These are phyloP conservation scores for Oxyteleia sp. DNA, from an alignment of 2,888 invertebrate species.

Conservation along the genomic window DNA sequence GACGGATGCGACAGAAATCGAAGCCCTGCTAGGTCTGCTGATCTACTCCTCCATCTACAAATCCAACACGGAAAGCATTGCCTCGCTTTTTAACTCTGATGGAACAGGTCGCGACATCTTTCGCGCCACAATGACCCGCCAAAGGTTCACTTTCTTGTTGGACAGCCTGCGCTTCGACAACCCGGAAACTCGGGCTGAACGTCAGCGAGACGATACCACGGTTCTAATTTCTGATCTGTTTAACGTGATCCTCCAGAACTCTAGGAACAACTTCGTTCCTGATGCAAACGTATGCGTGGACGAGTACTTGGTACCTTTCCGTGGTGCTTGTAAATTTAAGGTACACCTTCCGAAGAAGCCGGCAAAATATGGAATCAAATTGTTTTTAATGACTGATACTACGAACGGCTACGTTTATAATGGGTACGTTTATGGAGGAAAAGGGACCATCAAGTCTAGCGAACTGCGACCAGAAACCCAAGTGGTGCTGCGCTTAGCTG, in stretches of 20 bases:
- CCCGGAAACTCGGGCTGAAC: background rate
- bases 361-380: background rate
- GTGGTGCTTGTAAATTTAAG: background rate
- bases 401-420: background rate
- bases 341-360: background rate
- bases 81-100: background rate
- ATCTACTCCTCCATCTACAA: slow-evolving; percentile 1
- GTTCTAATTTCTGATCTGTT: background rate
- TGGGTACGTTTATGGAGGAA: background rate
- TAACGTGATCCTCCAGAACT: background rate
- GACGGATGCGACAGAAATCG: background rate
- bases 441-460: background rate
- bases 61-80: background rate
- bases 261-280: background rate
- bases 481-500: background rate
- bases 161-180: background rate
- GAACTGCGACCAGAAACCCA: background rate
- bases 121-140: background rate
- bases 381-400: background rate
- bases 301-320: background rate
- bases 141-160: background rate
- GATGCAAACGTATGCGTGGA: background rate
- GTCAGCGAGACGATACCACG: background rate
- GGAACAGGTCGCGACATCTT: slow-evolving; percentile 1
- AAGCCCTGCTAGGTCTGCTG: background rate